Percentiles rank a stretch among this genome's conserved stretches.
phyloP scores from a whole-genome alignment of 37 sponge, comb jelly and placozoan genomes.

The Beroe forskalii region DNA sequence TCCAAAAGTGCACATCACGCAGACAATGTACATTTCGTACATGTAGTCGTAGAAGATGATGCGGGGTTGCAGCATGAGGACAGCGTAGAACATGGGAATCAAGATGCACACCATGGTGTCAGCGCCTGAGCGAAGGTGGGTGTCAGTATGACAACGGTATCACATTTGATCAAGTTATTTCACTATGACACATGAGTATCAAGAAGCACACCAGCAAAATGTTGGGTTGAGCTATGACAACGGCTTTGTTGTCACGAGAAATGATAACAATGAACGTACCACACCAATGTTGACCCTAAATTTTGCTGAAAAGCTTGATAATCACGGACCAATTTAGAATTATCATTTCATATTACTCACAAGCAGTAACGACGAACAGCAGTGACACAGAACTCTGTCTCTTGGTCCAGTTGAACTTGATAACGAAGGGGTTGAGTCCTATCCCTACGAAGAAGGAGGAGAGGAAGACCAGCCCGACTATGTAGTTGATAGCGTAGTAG shows the following conservation, averaged over 20 bases:
- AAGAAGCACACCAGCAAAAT: too few species aligned
- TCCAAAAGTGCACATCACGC: slow-evolving; percentile 53
- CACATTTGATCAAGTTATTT: too few species aligned
- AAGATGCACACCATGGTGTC: slow-evolving; percentile 46
- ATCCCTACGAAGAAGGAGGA: slow-evolving; percentile 26
- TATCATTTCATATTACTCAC: too few species aligned
- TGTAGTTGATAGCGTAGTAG: slow-evolving; percentile 56
- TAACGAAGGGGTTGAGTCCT: slow-evolving; percentile 37
- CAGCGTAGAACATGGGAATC: slow-evolving; percentile 42
- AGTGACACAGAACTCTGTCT: slow-evolving; percentile 42
- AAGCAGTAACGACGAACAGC: slow-evolving; percentile 57
- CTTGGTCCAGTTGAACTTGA: slow-evolving; percentile 57
- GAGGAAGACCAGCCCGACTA: slow-evolving; percentile 59
- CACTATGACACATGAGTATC: too few species aligned
- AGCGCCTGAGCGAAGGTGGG: slow-evolving; percentile 31
- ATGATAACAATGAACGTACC: too few species aligned
- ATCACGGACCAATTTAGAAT: too few species aligned
- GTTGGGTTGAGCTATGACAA: too few species aligned
- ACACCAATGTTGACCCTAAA: too few species aligned
- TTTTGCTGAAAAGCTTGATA: too few species aligned
- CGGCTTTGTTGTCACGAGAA: too few species aligned
- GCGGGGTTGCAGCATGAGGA: slow-evolving; percentile 37
- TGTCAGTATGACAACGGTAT: not conserved
- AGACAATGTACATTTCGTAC: slow-evolving; percentile 66
- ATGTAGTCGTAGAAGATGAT: slow-evolving; percentile 64